Evolutionary conservation across 2,113 vertebrate genomes (phyloP), one percentile per base, ranked within the genome.

Genomic region (Scortum barcoo): DNA sequence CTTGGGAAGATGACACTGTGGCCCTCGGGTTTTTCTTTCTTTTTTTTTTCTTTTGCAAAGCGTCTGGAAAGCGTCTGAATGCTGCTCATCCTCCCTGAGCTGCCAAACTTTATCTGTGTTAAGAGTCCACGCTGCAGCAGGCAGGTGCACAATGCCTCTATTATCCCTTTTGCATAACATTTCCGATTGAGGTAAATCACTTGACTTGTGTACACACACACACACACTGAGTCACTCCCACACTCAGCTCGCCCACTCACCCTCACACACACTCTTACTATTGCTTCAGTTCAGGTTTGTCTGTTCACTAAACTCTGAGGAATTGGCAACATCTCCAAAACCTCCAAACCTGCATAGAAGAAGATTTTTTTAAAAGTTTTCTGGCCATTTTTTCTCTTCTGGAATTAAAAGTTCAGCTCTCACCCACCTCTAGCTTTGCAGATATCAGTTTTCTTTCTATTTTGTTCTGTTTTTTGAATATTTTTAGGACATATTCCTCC

Each of bases 91-190:
- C 61, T 81, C 67, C 30, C 38, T 0, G 54, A 86, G 88, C 92
- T 93, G 89, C 84, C 91, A 93, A 86, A 90, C 90, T 81, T 76
- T 58, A 78, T 92, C 87, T 91, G 89, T 77, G 89, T 88, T 88
- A 19, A 89, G 85, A 92, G 89, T 90, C 84, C 81, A 86, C 26
- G 72, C 84, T 67, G 81, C 11, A 19, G 80, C 90, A 60, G 85
- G 86, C 91, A 93, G 92, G 92, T 93, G 91, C 91, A 94, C 91
- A 91, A 90, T 72, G 90, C 80, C 87, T 81, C 89, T 24, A 84
- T 91, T 91, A 89, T 91, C 60, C 68, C 20, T 69, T 78, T 83
- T 92, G 91, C 90, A 77, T 83, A 88, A 88, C 85, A 80, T 86
- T 86, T 92, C 88, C 89, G 65, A 88, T 89, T 1, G 60, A 90